A percentile compares a stretch with the other conserved stretches of the same genome.
Conservation (phyloP, 1,140 invertebrate species). For the Drosophila grimshawi region DNA sequence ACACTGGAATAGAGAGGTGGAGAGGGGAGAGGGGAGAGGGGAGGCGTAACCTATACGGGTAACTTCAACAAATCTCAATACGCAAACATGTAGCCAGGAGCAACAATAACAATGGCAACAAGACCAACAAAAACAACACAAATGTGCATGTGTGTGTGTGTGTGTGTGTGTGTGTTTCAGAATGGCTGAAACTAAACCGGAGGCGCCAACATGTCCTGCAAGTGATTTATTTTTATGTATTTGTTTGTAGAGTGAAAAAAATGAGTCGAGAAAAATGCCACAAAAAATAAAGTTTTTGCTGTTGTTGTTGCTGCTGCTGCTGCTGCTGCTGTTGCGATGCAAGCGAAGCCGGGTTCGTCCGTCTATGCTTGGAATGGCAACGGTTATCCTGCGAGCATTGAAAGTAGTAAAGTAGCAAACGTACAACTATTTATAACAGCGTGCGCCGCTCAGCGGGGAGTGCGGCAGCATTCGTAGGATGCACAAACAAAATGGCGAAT, state of each 20-base stretch:
- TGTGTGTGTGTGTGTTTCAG: slow-evolving; percentile 45
- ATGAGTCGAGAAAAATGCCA: slow-evolving; percentile 68
- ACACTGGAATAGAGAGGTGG: neutral
- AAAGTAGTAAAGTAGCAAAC: slow-evolving; percentile 69
- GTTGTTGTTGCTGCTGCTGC: slow-evolving; percentile 45
- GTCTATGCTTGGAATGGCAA: slow-evolving; percentile 13
- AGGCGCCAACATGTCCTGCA: slow-evolving; percentile 82
- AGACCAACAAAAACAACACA: slow-evolving; percentile 17
- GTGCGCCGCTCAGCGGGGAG: slow-evolving; percentile 53
- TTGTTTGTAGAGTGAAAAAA: slow-evolving; percentile 72
- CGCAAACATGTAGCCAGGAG: slow-evolving; percentile 61
- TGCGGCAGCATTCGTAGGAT: neutral
- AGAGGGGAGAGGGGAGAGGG: neutral
- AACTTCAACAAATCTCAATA: slow-evolving; percentile 76
- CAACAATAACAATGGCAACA: slow-evolving; percentile 50
- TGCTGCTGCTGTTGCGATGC: slow-evolving; percentile 36
- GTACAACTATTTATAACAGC: slow-evolving; percentile 74
- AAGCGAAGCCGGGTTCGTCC: slow-evolving; percentile 43
- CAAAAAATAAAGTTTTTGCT: slow-evolving; percentile 74
- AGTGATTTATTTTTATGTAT: slow-evolving; percentile 84
- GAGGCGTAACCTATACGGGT: slow-evolving; percentile 58
- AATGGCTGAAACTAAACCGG: slow-evolving; percentile 74
- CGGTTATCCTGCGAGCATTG: slow-evolving; percentile 26
- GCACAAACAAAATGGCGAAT: slow-evolving; percentile 39
- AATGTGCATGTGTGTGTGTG: slow-evolving; percentile 13